A percentile compares a stretch with the other conserved stretches of the same genome.
These are phyloP conservation scores for Notodonta dromedarius DNA, from an alignment of 2,888 invertebrate species.

Conservation along the genomic window DNA sequence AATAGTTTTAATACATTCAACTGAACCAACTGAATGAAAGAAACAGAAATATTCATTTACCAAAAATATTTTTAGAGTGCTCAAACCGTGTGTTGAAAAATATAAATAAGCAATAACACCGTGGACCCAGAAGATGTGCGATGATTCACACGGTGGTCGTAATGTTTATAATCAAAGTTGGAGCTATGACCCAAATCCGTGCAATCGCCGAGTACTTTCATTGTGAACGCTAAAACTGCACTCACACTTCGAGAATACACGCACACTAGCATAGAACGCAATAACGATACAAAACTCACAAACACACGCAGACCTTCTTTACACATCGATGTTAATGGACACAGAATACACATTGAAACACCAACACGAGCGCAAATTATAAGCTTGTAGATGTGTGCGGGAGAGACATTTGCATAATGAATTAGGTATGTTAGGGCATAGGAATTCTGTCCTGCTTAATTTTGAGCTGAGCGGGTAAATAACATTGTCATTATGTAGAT, in stretches of 20 bases:
- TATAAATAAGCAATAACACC: slow-evolving; percentile 35
- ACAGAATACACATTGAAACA: slow-evolving; percentile 38
- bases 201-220: slow-evolving; percentile 82
- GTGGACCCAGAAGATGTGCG: slow-evolving; percentile 68
- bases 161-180: slow-evolving; percentile 83
- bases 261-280: slow-evolving; percentile 36
- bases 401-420: slow-evolving; percentile 53
- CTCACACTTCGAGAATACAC: slow-evolving; percentile 52
- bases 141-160: slow-evolving; percentile 79
- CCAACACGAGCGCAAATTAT: slow-evolving; percentile 39
- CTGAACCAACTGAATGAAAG: slow-evolving; percentile 5
- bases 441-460: slow-evolving; percentile 45
- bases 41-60: slow-evolving; percentile 12
- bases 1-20: not conserved
- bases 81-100: slow-evolving; percentile 28
- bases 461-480: slow-evolving; percentile 38
- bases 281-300: slow-evolving; percentile 34
- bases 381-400: slow-evolving; percentile 41
- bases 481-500: slow-evolving; percentile 28
- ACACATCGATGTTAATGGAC: slow-evolving; percentile 43
- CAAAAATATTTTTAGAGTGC: slow-evolving; percentile 13
- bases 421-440: slow-evolving; percentile 44
- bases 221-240: slow-evolving; percentile 76
- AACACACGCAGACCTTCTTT: slow-evolving; percentile 26
- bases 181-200: slow-evolving; percentile 81